These are phyloP conservation scores for Agonum fuliginosum DNA, from an alignment of 2,888 invertebrate genomes.

Conservation along the genomic window DNA sequence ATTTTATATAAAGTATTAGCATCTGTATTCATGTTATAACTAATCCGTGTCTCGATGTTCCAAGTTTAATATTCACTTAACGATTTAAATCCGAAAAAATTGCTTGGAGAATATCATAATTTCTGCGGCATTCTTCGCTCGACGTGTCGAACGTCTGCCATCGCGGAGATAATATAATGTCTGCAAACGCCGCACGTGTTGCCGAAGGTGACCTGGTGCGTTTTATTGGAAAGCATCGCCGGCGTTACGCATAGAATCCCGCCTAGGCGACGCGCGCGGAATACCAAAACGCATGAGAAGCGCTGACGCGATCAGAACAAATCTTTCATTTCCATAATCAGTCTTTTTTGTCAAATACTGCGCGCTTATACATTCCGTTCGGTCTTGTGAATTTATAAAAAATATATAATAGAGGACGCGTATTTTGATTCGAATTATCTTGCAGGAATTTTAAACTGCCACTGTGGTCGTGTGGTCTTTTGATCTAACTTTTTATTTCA, in stretches of 20 bases:
- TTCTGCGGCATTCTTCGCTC: not conserved
- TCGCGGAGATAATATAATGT: conserved; percentile 43
- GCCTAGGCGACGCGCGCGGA: conserved; percentile 33
- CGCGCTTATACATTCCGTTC: conserved; percentile 52
- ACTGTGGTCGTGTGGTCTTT: not conserved
- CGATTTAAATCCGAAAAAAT: conserved; percentile 14
- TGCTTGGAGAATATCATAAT: conserved; percentile 18
- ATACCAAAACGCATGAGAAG: conserved; percentile 32
- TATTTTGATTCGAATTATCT: conserved; percentile 45
- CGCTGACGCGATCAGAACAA: conserved; percentile 51
- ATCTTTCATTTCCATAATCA: conserved; percentile 60
- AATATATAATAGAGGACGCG: conserved; percentile 42
- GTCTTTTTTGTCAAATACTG: conserved; percentile 55
- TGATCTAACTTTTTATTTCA: not conserved
- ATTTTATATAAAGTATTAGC: too few species aligned
- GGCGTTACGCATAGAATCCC: conserved; percentile 51
- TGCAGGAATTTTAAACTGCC: conserved; percentile 34
- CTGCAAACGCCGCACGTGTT: conserved; percentile 47
- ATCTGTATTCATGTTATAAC: not conserved
- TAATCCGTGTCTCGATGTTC: not conserved
- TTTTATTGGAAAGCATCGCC: conserved; percentile 57
- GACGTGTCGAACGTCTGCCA: not conserved
- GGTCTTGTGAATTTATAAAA: conserved; percentile 50
- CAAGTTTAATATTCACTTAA: conserved; percentile 4
- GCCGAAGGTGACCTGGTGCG: conserved; percentile 56